Evolutionary conservation across 2,797 vertebrate genomes (phyloP), one percentile per base, ranked within the genome.

Genomic region (Leptatherina wallacei): DNA sequence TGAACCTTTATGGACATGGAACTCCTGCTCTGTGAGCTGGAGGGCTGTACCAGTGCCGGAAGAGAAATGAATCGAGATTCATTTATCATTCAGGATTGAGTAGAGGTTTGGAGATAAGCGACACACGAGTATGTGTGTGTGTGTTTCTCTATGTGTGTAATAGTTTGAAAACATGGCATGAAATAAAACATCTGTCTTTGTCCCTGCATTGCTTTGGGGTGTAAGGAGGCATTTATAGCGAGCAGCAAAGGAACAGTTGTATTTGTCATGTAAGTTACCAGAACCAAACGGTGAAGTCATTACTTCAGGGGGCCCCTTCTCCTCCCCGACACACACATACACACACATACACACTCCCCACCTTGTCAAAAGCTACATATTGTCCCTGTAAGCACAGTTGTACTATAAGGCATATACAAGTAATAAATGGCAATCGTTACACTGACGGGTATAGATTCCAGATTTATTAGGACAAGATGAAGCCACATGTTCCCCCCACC

Each of bases 151-250:
- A n/a, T 58, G 71, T 51, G 72, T 68, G 78, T 78, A 69, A 73
- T 76, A 70, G 62, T 81, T 82, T 86, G 80, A 87, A 88, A 90
- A 89, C 83, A 85, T 83, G 83, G 85, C 87, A 89, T 90, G 86
- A 90, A 92, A 91, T 87, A 85, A 90, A 92, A 89, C 91, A 92
- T 95, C 90, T 92, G 91, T 93, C 91, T 92, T 81, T 84, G 77
- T 76, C 70, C 77, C 75, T 80, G 72, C 61, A 54, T 89, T 72
- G 89, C 91, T 91, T 40, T 62, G 13, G 91, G 56, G 91, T 83
- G 85, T 81, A 75, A 83, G 75, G 83, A 93, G 88, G 88, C 90
- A 82, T 93, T 94, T 92, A 90, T 89, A 87, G 82, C 84, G 74
- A 61, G 85, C 83, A 76, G 78, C 81, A 86, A 90, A 89, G 88